Evolutionary conservation across 2,797 vertebrate species (phyloP), one percentile per base, ranked within the genome.

Genomic region (Nasua narica): DNA sequence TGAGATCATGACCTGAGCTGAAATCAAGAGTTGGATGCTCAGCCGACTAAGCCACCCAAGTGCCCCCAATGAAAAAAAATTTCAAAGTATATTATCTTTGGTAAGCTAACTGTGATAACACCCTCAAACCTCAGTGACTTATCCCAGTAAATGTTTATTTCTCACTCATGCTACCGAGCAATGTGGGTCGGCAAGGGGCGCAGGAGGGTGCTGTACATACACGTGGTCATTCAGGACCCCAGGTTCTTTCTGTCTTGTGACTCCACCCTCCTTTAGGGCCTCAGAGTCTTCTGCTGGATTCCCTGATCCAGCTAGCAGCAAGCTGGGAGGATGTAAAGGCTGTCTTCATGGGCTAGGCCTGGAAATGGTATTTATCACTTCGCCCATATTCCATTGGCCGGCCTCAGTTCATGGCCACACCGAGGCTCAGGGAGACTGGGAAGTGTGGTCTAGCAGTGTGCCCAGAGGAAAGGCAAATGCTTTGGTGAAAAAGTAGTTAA

Each of bases 401-500:
- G 13, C 13, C 40, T 84, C 37, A 40, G 60, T 87, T 67, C 25
- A 43, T 48, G 40, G 54, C 70, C 90, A 86, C 15, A n/a, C 14
- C 90, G 69, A 78, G 46, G 52, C n/a, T 72, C 37, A 65, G 60
- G 56, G 85, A 95, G 12, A 3, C 48, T 95, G 35, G 43, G 54
- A 77, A 46, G 27, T 25, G 3, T 58, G 40, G 54, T 79, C 43
- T 83, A 76, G 43, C 62, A 76, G 4, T 76, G 56, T 79, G 23
- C 25, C 43, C 62, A 95, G 74, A 91, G 79, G 29, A 89, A 87
- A 91, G 46, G 69, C 56, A 94, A 54, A 69, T 16, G 56, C 16
- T 94, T 95, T 91, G 48, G 50, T 94, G 67, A 88, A 87, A 95
- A 93, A 62, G 46, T 74, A 78, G 74, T 83, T 37, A 29, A 37